A percentile compares a stretch with the other conserved stretches of the same genome.
These are phyloP conservation scores for Eupithecia pulchellata DNA, from an alignment of 2,888 invertebrate genomes.

Conservation along the genomic window DNA sequence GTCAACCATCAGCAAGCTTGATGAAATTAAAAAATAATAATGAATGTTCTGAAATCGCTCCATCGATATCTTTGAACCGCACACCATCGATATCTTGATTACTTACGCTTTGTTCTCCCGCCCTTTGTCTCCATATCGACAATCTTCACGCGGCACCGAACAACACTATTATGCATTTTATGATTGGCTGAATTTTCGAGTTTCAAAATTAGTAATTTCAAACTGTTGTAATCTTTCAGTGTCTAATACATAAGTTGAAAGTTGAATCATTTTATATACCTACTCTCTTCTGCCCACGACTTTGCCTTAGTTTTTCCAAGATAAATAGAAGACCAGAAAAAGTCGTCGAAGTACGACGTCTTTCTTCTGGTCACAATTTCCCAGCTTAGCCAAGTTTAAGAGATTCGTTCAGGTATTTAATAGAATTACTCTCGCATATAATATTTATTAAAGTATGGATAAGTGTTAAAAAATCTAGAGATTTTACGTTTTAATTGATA, in stretches of 20 bases:
- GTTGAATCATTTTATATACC: not conserved
- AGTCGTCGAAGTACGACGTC: no score
- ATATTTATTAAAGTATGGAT: not conserved
- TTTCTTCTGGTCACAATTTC: not conserved
- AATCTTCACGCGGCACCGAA: slow-evolving; percentile 61
- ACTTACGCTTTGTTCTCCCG: slow-evolving; percentile 67
- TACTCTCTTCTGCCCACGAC: not conserved
- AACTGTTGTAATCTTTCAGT: not conserved
- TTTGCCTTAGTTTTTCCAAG: not conserved
- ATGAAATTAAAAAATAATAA: no score
- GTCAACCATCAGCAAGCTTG: not conserved
- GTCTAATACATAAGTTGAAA: not conserved
- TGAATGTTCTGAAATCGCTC: slow-evolving; percentile 14
- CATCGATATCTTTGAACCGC: slow-evolving; percentile 13
- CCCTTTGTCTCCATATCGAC: slow-evolving; percentile 73
- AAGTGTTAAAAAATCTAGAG: not conserved
- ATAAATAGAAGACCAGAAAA: not conserved
- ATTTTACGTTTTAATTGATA: not conserved
- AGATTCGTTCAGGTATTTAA: not conserved
- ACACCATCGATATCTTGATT: slow-evolving; percentile 68
- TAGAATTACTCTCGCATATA: not conserved
- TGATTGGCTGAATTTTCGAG: slow-evolving; percentile 54
- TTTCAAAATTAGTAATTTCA: not conserved
- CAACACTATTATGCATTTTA: slow-evolving; percentile 62
- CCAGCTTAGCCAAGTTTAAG: not conserved